Evolutionary conservation across 1,140 invertebrate species (phyloP).

Genomic region (Matsumurasca onukii): DNA sequence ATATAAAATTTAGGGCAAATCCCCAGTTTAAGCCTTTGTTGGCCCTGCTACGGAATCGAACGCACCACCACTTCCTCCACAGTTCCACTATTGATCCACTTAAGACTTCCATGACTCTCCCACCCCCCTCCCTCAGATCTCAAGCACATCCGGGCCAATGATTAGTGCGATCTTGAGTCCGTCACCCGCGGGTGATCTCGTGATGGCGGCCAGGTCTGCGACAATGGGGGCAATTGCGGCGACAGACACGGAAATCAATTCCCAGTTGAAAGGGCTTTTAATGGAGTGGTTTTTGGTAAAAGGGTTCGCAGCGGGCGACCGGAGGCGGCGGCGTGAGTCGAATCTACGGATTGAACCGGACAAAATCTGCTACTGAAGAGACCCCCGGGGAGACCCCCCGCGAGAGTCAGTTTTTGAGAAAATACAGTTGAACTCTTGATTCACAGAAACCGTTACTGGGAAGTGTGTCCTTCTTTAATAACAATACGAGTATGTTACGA

Average conservation of each 20-base stretch:
- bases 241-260: constrained; percentile 19
- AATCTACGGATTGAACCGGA: constrained; percentile 8
- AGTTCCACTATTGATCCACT: too few relatives aligned
- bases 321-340: neutral
- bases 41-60: too few relatives aligned
- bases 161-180: neutral
- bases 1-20: too few relatives aligned
- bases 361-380: neutral
- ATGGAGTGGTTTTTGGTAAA: constrained; percentile 14
- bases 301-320: constrained; percentile 8
- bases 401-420: too few relatives aligned
- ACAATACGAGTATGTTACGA: too few relatives aligned
- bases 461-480: too few relatives aligned
- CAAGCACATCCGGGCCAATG: neutral
- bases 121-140: neutral
- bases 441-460: too few relatives aligned
- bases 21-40: too few relatives aligned
- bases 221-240: constrained; percentile 25
- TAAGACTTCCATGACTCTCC: neutral
- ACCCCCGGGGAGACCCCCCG: neutral
- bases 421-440: too few relatives aligned
- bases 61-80: too few relatives aligned
- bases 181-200: neutral
- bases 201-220: neutral
- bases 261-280: constrained; percentile 2